Base-by-base conservation (phyloP, 2,797 vertebrate genomes). In the Oryzias sinensis region DNA sequence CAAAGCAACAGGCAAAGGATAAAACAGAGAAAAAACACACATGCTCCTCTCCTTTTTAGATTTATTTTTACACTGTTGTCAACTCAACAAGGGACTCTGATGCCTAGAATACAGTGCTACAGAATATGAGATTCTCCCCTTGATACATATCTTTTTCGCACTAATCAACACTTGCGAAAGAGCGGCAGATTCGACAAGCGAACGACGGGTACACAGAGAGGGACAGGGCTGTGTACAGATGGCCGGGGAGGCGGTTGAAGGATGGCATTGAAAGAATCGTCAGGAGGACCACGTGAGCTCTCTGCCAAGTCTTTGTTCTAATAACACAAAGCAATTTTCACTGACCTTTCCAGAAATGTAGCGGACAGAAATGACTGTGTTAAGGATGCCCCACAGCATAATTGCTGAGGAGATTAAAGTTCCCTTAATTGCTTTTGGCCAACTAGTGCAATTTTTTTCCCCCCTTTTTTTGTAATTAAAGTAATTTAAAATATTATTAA, bases 401-500 rank as follows among this genome's bases (percentile, higher is more conserved):
- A 96, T 95, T 96, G 94, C 90, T 93, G 90, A 95, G 89, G 93
- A 94, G 93, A 96, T 97, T 96, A 96, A 93, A 93, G 92, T 91
- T 87, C 88, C 91, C 91, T 92, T 96, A 97, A 96, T 98, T 96
- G 95, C 93, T 93, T 93, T 93, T 92, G 93, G 95, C 95, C 95
- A 94, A 93, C 92, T 92, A 91, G 92, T 94, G 93, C 90, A 94
- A 92, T 96, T 95, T 94, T 94, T 92, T 88, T 37, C 11, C 9
- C 33, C 85, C 90, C 90, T 94, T 92, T 93, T 94, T 93, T 94
- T 91, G 93, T 94, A 95, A 95, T 96, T 95, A 96, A 94, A 93
- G 91, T 94, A 93, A 95, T 96, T 95, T 96, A 91, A 94, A 95
- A 94, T 95, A 95, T 93, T 96, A 97, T 96, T 97, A 95, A 93